Base-by-base conservation (phyloP, 1,140 invertebrate genomes). In the Drosophila neocordata region DNA sequence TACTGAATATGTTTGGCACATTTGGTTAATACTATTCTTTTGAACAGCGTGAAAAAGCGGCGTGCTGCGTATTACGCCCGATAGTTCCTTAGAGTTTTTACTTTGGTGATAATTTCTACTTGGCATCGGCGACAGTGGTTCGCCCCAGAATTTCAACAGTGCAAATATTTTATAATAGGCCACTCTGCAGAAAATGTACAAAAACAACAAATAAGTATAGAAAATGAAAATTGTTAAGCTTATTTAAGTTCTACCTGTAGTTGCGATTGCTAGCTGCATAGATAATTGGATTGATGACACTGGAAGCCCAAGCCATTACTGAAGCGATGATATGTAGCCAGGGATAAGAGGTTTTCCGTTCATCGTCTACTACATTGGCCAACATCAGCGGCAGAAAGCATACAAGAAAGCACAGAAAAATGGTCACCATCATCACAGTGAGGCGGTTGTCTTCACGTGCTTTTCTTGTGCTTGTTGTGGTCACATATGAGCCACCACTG, bases 351-450 rank as follows among this genome's bases (percentile, higher is more conserved):
- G 95, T 94, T 22, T 95, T 90, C 4, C 89, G 73, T 48, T 91
- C 93, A 79, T 97, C 95, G 89, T 96, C 96, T 41, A 95, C 93
- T 11, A 97, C 96, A 91, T 97, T 97, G 77, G 95, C 95, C 53
- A 97, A 93, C 95, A 97, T 97, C 37, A 97, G 92, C 0, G 96
- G 97, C 59, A 97, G 93, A 92, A 97, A 98, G 82, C 96, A 97
- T 20, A 95, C 91, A 1, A 97, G 91, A 92, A 97, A 97, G 80
- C 95, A 96, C 11, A 96, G 92, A 90, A 98, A 98, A 80, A 97
- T 97, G 9, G 95, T 94, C 35, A 97, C 92, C 95, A 98, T 97
- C 72, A 97, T 93, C 65, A 94, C 94, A 1, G 96, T 97, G 13
- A 98, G 93, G 27, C 96, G 93, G 13, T 95, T 94, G 83, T 97